Evolutionary conservation across 2,113 vertebrate genomes (phyloP).

Genomic region (Cyprinus carpio): DNA sequence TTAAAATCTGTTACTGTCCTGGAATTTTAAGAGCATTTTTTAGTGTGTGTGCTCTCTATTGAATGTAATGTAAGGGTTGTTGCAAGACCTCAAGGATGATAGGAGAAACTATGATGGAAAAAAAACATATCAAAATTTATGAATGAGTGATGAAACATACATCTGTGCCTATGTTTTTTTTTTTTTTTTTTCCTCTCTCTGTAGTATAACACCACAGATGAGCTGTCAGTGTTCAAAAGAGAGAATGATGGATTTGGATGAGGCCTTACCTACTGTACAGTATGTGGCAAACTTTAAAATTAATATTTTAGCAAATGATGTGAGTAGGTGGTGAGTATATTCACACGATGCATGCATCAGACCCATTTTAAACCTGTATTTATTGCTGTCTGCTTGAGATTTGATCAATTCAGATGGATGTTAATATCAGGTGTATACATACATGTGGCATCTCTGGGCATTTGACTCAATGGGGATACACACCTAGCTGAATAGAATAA

Average conservation of each 20-base stretch:
- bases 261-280: background rate
- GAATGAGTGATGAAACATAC: background rate
- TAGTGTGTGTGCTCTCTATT: background rate
- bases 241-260: background rate
- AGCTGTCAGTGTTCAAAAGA: background rate
- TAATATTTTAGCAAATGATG: background rate
- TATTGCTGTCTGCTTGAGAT: background rate
- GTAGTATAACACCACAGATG: background rate
- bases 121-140: background rate
- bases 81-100: background rate
- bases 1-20: background rate
- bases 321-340: background rate
- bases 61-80: background rate
- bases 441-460: background rate
- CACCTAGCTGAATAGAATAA: background rate
- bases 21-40: background rate
- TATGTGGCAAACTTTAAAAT: background rate
- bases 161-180: background rate
- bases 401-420: background rate
- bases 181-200: no score
- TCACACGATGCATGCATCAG: background rate
- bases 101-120: background rate
- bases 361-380: background rate
- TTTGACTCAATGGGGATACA: background rate
- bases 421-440: background rate